A percentile compares a stretch with the other conserved stretches of the same genome.
Evolutionary conservation across 2,797 vertebrate species (phyloP).

Genomic region (Aeoliscus strigatus): DNA sequence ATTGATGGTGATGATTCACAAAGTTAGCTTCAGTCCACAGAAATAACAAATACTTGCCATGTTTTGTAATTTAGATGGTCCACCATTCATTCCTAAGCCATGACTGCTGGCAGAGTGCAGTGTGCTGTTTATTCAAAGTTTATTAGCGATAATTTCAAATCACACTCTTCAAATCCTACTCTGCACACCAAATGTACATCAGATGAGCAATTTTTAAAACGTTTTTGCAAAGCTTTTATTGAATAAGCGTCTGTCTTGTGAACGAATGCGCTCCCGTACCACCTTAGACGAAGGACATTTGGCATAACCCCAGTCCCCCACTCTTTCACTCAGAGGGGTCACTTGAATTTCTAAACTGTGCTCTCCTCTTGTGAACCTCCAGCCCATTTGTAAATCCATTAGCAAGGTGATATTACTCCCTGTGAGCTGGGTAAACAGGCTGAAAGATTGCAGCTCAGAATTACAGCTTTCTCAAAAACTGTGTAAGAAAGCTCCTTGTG

Average conservation of each 20-base stretch:
- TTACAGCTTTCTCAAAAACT: constrained; percentile 38
- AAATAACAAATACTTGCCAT: too few species aligned
- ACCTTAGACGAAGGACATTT: constrained; percentile 21
- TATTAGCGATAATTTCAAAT: too few species aligned
- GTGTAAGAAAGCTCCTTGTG: constrained; percentile 36
- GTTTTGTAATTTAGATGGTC: too few species aligned
- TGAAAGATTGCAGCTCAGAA: constrained; percentile 31
- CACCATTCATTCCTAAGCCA: too few species aligned
- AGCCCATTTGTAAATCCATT: constrained; percentile 62
- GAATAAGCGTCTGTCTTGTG: constrained; percentile 25
- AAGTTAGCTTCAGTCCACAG: too few species aligned
- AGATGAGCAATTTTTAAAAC: too few species aligned
- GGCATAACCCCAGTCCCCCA: constrained; percentile 27
- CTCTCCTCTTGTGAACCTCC: constrained; percentile 51
- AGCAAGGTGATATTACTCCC: constrained; percentile 55
- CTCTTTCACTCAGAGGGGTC: constrained; percentile 32
- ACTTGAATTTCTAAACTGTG: constrained; percentile 43
- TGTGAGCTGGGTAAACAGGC: constrained; percentile 45
- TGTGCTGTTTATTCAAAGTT: too few species aligned
- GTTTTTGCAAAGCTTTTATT: constrained; percentile 1
- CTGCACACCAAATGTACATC: too few species aligned
- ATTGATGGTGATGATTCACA: too few species aligned
- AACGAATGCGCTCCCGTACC: constrained; percentile 18
- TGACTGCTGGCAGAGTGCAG: too few species aligned
- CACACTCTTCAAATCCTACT: too few species aligned